Evolutionary conservation across 2,888 invertebrate genomes (phyloP).

Genomic region (Candidula unifasciata): DNA sequence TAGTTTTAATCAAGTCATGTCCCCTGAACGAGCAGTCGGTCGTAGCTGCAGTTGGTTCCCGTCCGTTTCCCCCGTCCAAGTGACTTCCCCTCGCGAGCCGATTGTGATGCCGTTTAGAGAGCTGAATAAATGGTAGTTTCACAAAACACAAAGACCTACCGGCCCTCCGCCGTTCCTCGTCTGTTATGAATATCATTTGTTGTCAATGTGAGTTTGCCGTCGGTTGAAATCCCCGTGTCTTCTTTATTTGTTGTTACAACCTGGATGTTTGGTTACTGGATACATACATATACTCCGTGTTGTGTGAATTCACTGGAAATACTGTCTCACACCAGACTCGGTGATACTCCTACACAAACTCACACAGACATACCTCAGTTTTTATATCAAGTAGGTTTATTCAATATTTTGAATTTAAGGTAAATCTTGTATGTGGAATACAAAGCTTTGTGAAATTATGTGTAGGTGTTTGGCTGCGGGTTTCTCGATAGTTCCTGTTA

Average conservation of each 20-base stretch:
- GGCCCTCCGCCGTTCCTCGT: neutral
- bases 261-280: neutral
- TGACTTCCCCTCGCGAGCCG: slow-evolving; percentile 20
- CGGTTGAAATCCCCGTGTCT: neutral
- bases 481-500: too few species aligned
- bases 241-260: neutral
- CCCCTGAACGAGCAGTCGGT: neutral
- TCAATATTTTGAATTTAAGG: too few species aligned
- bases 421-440: too few species aligned
- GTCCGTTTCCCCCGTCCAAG: neutral
- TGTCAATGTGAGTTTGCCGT: neutral
- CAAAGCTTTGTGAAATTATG: too few species aligned
- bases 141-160: slow-evolving; percentile 19
- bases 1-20: neutral
- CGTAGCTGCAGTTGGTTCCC: neutral
- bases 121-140: slow-evolving; percentile 1
- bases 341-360: too few species aligned
- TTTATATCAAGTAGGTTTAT: too few species aligned
- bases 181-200: slow-evolving; percentile 3
- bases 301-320: too few species aligned
- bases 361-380: too few species aligned
- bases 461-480: too few species aligned
- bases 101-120: slow-evolving; percentile 10
- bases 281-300: too few species aligned
- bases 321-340: too few species aligned